phyloP scores from a whole-genome alignment of 2,888 invertebrate species.

The Polia nebulosa region DNA sequence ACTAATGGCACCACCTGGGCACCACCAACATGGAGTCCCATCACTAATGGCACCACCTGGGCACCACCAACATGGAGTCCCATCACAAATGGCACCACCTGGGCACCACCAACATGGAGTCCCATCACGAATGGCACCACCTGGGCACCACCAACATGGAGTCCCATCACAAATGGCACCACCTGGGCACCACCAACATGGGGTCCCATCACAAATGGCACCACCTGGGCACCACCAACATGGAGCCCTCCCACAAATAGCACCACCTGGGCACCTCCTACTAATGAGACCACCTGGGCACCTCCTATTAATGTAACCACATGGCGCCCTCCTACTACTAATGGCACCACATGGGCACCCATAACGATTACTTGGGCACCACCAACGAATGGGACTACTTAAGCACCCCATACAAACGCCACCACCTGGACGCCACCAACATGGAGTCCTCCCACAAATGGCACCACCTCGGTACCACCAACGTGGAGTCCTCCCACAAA shows the following conservation, averaged over 20 bases:
- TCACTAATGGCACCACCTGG: no score
- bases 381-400: background rate
- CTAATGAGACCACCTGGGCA: slow-evolving; percentile 3
- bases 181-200: no score
- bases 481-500: background rate
- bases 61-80: no score
- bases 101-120: no score
- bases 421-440: background rate
- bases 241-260: no score
- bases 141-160: no score
- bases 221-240: background rate
- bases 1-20: slow-evolving; percentile 4
- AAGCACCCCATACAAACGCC: background rate
- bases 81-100: no score
- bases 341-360: background rate
- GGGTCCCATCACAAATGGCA: no score
- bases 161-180: no score
- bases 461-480: background rate
- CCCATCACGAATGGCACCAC: no score
- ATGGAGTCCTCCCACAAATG: background rate
- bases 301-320: background rate
- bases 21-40: background rate
- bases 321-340: background rate
- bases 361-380: background rate
- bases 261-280: slow-evolving; percentile 1